A percentile compares a stretch with the other conserved stretches of the same genome.
Evolutionary conservation across 2,113 vertebrate genomes (phyloP).

Genomic region (Paramormyrops kingsleyae): DNA sequence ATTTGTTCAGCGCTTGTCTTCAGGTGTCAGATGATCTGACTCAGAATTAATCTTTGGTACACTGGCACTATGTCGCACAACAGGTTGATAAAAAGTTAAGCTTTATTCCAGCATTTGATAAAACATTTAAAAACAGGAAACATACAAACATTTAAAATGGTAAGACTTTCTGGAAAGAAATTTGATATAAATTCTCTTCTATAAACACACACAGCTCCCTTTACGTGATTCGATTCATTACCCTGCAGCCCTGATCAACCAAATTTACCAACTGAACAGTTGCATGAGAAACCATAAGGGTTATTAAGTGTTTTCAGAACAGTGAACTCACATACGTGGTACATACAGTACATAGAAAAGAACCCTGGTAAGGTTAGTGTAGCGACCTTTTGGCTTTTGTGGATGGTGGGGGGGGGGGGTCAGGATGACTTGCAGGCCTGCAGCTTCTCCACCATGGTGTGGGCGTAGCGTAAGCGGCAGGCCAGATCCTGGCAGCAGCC

Average conservation of each 20-base stretch:
- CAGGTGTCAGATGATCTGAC: background rate
- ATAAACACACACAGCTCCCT: background rate
- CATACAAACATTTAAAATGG: background rate
- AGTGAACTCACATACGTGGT: background rate
- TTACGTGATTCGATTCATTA: background rate
- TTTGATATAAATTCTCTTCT: background rate
- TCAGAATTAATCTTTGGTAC: background rate
- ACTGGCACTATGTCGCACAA: background rate
- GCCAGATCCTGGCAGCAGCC: constrained; percentile 85
- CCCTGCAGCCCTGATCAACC: no score
- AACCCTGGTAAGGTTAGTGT: background rate
- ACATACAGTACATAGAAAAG: background rate
- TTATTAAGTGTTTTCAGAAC: background rate
- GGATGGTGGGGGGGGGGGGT: background rate
- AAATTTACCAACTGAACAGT: background rate
- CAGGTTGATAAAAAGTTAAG: background rate
- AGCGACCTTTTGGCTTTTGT: background rate
- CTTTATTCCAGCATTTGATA: background rate
- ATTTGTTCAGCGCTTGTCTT: background rate
- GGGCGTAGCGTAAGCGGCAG: constrained; percentile 81
- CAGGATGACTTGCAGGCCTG: constrained; percentile 54
- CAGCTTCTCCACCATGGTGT: constrained; percentile 92
- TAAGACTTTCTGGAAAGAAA: background rate
- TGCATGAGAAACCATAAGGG: background rate
- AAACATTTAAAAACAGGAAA: background rate